Base-by-base conservation (phyloP, 1,140 invertebrate species). In the Brachionus sp. region DNA sequence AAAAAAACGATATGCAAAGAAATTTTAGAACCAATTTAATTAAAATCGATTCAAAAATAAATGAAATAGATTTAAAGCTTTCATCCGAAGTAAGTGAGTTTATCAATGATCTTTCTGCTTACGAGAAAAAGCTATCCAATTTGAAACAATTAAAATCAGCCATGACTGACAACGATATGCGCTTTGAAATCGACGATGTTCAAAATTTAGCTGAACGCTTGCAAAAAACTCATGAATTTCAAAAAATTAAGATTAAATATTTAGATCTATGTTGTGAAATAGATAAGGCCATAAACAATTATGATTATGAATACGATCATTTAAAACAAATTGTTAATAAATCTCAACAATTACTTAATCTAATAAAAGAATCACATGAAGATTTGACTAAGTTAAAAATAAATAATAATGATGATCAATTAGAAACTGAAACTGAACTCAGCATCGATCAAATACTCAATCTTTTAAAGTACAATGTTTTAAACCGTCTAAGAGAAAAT, bases 281-380 rank as follows among this genome's bases (percentile, higher is more conserved):
- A 25, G 70, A 75, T 25, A 75, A 75, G 23, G 1, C 12, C 5
- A 46, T 75, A 46, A 75, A 46, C 13, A 75, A 46, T 12, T 33
- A 46, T 9, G 70, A 75, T 23, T 33, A 46, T 25, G 42, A 75
- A 9, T 33, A 46, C n/a, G 42, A 75, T 29, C 42, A 75, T 46
- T 10, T 75, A 25, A 75, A 46, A 46, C 37, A 75, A 75, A 75
- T 75, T 5, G 39, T 75, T 2, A 25, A 50, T 39, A 75, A 75
- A 44, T 46, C 70, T 7, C 70, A 75, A 29, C 39, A 75, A 42
- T 25, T 75, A 19, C 44, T 75, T 23, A 39, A 75, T 25, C 10
- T 75, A 29, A 75, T 75, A 7, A 75, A 75, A 10, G 7, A 75
- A n/a, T 19, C 39, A 12, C 70, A 75, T 25, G 42, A 75, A 46